A percentile compares a stretch with the other conserved stretches of the same genome.
Evolutionary conservation across 2,113 vertebrate species (phyloP).

Genomic region (Podocnemis expansa): DNA sequence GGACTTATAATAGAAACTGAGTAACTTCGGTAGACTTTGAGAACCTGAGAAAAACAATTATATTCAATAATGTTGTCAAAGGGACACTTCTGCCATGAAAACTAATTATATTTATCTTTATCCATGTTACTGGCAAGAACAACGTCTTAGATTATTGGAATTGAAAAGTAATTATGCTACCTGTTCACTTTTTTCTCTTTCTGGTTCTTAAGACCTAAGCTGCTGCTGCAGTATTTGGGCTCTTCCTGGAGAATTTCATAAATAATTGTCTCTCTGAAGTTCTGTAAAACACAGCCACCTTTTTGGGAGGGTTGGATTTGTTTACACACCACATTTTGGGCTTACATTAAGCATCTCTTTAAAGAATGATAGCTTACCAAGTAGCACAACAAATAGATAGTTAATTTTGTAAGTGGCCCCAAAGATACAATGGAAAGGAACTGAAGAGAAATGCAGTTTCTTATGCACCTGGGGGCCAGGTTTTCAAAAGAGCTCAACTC

Average conservation of each 20-base stretch:
- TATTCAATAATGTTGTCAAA: background rate
- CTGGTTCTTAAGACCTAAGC: background rate
- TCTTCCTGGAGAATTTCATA: background rate
- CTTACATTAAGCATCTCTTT: background rate
- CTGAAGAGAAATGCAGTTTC: background rate
- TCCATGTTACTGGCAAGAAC: background rate
- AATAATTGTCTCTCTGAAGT: background rate
- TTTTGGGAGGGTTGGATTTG: background rate
- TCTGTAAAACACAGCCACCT: background rate
- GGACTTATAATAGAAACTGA: background rate
- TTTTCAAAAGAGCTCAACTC: background rate
- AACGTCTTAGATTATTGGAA: background rate
- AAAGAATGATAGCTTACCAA: background rate
- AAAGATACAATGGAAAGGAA: background rate
- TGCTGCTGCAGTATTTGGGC: background rate
- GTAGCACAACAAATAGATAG: background rate
- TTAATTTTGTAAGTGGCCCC: background rate
- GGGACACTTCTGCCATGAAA: background rate
- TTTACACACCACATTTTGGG: background rate
- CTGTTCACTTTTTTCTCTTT: background rate
- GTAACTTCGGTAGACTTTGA: rapidly evolving
- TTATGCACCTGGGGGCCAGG: background rate
- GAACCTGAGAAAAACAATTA: background rate
- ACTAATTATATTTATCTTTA: background rate
- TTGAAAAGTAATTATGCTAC: background rate